Evolutionary conservation across 2,113 vertebrate genomes (phyloP).

Genomic region (Peromyscus polionotus): DNA sequence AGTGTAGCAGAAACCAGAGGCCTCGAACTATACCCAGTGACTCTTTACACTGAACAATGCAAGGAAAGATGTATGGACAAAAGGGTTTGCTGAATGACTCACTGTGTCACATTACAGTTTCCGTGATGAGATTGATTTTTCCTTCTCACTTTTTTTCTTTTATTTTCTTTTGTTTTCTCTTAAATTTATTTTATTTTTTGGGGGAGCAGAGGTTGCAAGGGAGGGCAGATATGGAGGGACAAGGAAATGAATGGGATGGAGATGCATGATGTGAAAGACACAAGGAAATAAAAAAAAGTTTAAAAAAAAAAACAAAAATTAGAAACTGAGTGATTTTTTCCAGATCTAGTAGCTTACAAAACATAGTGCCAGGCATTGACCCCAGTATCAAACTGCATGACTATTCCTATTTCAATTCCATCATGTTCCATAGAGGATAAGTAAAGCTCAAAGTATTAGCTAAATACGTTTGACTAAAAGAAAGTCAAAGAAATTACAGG

Average conservation of each 20-base stretch:
- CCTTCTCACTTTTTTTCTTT: neutral
- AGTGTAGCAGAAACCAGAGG: neutral
- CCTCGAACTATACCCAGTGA: neutral
- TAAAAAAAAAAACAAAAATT: neutral
- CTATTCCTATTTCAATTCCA: neutral
- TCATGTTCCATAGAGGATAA: neutral
- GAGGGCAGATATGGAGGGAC: neutral
- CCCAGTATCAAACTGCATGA: neutral
- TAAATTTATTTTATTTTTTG: neutral
- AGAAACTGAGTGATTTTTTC: neutral
- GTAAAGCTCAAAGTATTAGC: neutral
- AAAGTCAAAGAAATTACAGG: slow-evolving; percentile 19
- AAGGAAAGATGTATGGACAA: neutral
- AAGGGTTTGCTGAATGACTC: neutral
- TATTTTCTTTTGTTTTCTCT: neutral
- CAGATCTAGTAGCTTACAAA: neutral
- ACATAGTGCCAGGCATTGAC: neutral
- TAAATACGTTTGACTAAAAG: neutral
- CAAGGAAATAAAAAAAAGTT: neutral
- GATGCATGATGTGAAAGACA: neutral
- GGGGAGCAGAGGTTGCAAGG: neutral
- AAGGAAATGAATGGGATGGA: neutral
- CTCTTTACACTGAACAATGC: neutral
- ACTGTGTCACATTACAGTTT: neutral
- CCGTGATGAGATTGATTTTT: neutral